Conservation (phyloP, 2,888 invertebrate genomes). For the Ochropleura plecta region DNA sequence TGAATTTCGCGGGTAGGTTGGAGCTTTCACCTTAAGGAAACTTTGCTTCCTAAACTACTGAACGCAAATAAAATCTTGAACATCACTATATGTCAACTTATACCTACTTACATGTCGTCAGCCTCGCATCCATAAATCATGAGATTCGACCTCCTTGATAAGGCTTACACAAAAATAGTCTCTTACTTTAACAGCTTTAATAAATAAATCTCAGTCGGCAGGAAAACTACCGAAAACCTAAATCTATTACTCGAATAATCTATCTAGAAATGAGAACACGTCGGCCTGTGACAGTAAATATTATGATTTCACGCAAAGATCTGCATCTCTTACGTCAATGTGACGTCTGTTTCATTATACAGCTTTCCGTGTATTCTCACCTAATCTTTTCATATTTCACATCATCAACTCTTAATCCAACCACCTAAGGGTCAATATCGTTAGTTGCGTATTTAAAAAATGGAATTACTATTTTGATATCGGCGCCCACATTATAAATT, state of each 20-base stretch:
- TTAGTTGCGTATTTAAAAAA: constrained; percentile 67
- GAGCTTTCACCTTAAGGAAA: no score
- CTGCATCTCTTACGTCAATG: constrained; percentile 89
- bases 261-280: constrained; percentile 82
- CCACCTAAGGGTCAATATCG: constrained; percentile 76
- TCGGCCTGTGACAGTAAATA: constrained; percentile 86
- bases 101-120: not conserved
- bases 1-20: no score
- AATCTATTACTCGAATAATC: constrained; percentile 82
- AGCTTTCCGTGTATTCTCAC: constrained; percentile 75
- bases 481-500: constrained; percentile 85
- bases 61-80: constrained; percentile 20
- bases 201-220: constrained; percentile 52
- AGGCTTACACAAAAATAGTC: constrained; percentile 47
- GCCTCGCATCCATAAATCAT: constrained; percentile 41
- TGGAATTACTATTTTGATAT: constrained; percentile 85
- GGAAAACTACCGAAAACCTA: constrained; percentile 65
- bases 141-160: constrained; percentile 48
- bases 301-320: constrained; percentile 87
- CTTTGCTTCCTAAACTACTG: not conserved
- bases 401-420: constrained; percentile 75
- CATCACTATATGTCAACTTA: not conserved
- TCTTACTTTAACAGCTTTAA: constrained; percentile 41
- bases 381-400: constrained; percentile 73
- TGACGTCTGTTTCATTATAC: constrained; percentile 89